These are phyloP conservation scores for Chionoecetes opilio DNA, from an alignment of 1,140 invertebrate genomes.

Conservation along the genomic window DNA sequence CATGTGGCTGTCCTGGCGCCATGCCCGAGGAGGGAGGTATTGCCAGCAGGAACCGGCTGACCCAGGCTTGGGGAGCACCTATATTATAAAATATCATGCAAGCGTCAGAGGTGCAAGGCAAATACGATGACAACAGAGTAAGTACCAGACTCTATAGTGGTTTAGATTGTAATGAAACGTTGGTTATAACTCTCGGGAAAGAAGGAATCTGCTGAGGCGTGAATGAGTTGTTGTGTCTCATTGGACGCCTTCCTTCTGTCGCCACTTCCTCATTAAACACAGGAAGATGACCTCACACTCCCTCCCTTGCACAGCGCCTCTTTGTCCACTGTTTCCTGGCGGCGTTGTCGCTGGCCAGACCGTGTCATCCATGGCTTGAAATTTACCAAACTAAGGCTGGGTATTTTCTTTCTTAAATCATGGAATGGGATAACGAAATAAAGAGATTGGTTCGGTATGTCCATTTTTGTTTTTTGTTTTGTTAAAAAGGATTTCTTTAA, in stretches of 20 bases:
- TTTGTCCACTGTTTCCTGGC: neutral
- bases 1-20: neutral
- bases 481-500: too few species aligned
- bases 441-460: too few species aligned
- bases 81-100: too few species aligned
- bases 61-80: neutral
- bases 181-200: neutral
- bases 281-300: neutral
- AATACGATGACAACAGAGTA: neutral
- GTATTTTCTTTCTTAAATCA: neutral
- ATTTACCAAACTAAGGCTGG: neutral
- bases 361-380: neutral
- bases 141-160: neutral
- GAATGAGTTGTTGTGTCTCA: neutral
- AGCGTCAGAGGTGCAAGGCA: neutral
- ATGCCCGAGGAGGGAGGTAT: neutral
- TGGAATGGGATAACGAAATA: too few species aligned
- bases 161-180: slow-evolving; percentile 1
- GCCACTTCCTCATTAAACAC: neutral
- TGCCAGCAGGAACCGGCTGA: neutral
- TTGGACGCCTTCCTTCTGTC: neutral
- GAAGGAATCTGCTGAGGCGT: neutral
- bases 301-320: neutral
- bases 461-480: too few species aligned
- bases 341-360: neutral